Evolutionary conservation across 1,140 invertebrate genomes (phyloP).

Genomic region (Conus betulinus): DNA sequence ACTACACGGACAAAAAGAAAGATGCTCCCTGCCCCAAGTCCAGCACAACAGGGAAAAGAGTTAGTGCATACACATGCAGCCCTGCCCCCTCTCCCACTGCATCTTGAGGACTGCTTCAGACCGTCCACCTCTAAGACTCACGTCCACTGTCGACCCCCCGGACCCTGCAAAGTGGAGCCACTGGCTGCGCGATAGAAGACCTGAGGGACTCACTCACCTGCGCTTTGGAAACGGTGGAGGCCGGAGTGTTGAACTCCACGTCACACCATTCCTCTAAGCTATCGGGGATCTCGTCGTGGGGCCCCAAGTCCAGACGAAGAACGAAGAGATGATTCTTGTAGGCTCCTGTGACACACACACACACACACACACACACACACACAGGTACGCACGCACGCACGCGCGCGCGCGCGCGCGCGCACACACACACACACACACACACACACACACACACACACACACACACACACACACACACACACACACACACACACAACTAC

Average conservation of each 20-base stretch:
- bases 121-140: too few species aligned
- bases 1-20: background rate
- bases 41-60: too few species aligned
- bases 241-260: constrained; percentile 99
- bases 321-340: constrained; percentile 97
- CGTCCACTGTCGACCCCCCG: too few species aligned
- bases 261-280: constrained; percentile 90
- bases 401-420: background rate
- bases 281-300: constrained; percentile 98
- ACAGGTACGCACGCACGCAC: constrained; percentile 3
- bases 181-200: too few species aligned
- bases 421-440: constrained; percentile 19
- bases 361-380: background rate
- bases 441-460: background rate
- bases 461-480: background rate
- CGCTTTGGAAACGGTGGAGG: constrained; percentile 97
- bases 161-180: too few species aligned
- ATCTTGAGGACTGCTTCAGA: too few species aligned
- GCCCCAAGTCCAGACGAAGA: constrained; percentile 94
- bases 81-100: too few species aligned
- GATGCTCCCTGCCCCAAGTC: background rate
- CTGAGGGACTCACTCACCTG: constrained; percentile 80
- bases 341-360: constrained; percentile 82
- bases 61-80: too few species aligned
- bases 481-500: background rate